These are phyloP conservation scores for Botia kubotai DNA, from an alignment of 2,797 vertebrate genomes.

Conservation along the genomic window DNA sequence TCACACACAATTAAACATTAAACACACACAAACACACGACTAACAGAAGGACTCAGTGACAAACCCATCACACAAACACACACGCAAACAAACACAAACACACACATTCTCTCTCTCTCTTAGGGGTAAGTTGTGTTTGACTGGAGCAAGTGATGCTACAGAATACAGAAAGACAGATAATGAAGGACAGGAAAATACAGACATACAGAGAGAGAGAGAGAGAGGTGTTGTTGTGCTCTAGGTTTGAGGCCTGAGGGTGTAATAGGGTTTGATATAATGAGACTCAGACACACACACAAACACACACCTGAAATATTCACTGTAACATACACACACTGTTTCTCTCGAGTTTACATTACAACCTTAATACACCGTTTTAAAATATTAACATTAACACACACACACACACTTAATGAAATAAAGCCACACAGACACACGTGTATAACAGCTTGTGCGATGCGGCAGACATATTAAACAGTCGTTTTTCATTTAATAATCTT, in stretches of 20 bases:
- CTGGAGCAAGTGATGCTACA: conserved; percentile 33
- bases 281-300: conserved; percentile 57
- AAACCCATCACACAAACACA: background rate
- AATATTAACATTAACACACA: conserved; percentile 20
- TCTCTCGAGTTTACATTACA: background rate
- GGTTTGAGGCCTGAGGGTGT: conserved; percentile 54
- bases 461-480: background rate
- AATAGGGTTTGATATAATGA: conserved; percentile 64
- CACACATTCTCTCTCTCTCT: background rate
- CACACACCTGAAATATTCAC: conserved; percentile 42
- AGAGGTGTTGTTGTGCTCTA: conserved; percentile 8
- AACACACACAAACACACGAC: background rate
- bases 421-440: conserved; percentile 2
- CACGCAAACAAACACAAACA: no score
- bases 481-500: background rate
- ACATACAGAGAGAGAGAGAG: conserved; percentile 6
- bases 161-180: conserved; percentile 11
- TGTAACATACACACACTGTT: background rate
- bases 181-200: conserved; percentile 24
- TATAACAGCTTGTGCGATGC: background rate
- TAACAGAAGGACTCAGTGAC: background rate
- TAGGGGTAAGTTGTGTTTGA: background rate
- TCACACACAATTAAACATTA: conserved; percentile 52
- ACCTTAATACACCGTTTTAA: conserved; percentile 31
- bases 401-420: background rate